These are phyloP conservation scores for Tauraco erythrolophus DNA, from an alignment of 2,113 vertebrate genomes.

Conservation along the genomic window DNA sequence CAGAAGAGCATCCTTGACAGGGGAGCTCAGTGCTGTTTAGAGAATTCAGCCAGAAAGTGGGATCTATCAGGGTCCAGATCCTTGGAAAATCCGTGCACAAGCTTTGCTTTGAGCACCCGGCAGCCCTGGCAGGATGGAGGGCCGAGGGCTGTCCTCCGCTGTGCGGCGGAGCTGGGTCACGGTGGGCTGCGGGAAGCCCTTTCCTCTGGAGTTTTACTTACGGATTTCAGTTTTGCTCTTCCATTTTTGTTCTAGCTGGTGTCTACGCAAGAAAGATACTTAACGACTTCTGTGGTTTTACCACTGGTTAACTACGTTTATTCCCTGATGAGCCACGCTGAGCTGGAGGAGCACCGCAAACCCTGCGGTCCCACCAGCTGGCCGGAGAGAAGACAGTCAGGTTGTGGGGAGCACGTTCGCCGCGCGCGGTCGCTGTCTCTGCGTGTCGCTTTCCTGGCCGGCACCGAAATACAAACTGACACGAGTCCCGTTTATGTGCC, in stretches of 20 bases:
- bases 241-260: not conserved
- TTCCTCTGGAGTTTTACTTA: not conserved
- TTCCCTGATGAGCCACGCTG: not conserved
- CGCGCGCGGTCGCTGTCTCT: rapidly evolving
- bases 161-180: not conserved
- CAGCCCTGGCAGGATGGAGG: not conserved
- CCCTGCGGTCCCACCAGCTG: not conserved
- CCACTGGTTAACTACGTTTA: not conserved
- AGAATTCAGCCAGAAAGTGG: rapidly evolving
- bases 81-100: not conserved
- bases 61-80: no score
- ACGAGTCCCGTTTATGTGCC: not conserved
- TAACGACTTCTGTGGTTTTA: not conserved
- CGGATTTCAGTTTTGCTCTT: not conserved
- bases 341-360: not conserved
- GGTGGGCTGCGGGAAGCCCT: not conserved
- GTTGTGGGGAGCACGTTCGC: not conserved
- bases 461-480: not conserved
- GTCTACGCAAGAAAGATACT: not conserved
- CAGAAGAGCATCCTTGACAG: not conserved
- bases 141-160: not conserved
- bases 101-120: not conserved
- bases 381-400: not conserved
- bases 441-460: rapidly evolving
- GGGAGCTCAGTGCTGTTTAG: not conserved